Conservation (phyloP, 2,888 invertebrate genomes). For the Drosophila subsilvestris region DNA sequence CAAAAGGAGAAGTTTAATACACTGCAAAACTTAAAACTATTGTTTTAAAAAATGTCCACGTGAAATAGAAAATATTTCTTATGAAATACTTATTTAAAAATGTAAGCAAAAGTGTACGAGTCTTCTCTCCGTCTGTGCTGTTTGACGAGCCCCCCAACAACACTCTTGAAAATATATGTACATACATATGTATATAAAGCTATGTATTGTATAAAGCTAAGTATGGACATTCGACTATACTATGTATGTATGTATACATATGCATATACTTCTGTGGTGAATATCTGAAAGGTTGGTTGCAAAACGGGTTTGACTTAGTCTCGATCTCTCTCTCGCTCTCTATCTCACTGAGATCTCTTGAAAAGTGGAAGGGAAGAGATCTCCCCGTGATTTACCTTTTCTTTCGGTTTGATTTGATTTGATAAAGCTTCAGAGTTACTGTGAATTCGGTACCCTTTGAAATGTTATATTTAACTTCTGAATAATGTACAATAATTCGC, state of each 20-base stretch:
- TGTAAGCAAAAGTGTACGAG: slow-evolving; percentile 10
- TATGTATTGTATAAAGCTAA: too few species aligned
- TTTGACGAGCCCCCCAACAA: neutral
- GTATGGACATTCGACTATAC: too few species aligned
- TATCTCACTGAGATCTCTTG: neutral
- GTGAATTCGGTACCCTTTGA: slow-evolving; percentile 30
- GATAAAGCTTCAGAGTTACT: neutral
- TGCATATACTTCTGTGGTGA: neutral
- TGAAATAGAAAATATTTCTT: neutral
- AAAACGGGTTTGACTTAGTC: slow-evolving; percentile 16
- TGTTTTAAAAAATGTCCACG: slow-evolving; percentile 12
- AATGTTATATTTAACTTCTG: slow-evolving; percentile 19
- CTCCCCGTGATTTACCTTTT: neutral
- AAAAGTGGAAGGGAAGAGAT: neutral
- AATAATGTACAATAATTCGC: slow-evolving; percentile 16
- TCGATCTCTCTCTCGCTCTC: slow-evolving; percentile 1
- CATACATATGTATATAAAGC: neutral
- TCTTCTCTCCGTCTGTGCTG: neutral
- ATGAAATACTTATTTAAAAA: slow-evolving; percentile 16
- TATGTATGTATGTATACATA: too few species aligned
- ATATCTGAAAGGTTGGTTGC: slow-evolving; percentile 2
- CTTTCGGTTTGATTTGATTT: neutral
- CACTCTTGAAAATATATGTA: neutral
- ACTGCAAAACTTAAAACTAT: slow-evolving; percentile 9
- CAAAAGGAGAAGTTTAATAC: slow-evolving; percentile 23